phyloP scores from a whole-genome alignment of 2,888 invertebrate genomes.

The Drosophila koepferae region DNA sequence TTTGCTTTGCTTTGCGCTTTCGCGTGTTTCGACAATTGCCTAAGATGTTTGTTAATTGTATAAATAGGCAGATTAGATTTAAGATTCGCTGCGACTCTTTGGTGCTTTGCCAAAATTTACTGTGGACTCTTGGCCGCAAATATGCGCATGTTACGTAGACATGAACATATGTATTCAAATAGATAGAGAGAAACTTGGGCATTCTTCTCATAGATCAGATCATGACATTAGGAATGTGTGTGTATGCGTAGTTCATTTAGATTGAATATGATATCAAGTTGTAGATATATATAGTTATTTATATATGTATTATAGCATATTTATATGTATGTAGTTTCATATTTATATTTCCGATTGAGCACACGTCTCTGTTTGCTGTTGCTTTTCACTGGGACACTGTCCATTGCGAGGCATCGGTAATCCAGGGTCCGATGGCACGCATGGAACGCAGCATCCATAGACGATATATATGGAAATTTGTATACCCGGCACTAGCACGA shows the following conservation, averaged over 20 bases:
- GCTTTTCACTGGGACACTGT: conserved; percentile 34
- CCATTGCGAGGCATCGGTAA: conserved; percentile 74
- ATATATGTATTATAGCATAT: background rate
- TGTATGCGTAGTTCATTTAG: background rate
- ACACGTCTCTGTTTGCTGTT: background rate
- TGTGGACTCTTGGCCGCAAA: conserved; percentile 34
- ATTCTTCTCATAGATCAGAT: conserved; percentile 5
- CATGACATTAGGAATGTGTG: conserved; percentile 3
- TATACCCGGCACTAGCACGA: conserved; percentile 35
- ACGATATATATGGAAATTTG: background rate
- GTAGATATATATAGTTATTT: background rate
- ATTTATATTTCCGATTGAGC: background rate
- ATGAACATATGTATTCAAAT: conserved; percentile 24
- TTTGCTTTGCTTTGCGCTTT: conserved; percentile 41
- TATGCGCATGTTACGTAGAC: conserved; percentile 44
- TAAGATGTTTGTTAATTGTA: conserved; percentile 39
- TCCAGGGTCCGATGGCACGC: conserved; percentile 81
- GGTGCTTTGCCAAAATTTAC: conserved; percentile 53
- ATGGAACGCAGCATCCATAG: conserved; percentile 37
- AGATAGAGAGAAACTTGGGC: background rate
- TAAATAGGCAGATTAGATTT: conserved; percentile 49
- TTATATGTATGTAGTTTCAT: background rate
- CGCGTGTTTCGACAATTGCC: conserved; percentile 45
- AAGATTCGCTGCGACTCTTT: conserved; percentile 16
- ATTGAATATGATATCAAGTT: background rate